Evolutionary conservation across 1,140 invertebrate genomes (phyloP).

Genomic region (Mizuhopecten yessoensis): DNA sequence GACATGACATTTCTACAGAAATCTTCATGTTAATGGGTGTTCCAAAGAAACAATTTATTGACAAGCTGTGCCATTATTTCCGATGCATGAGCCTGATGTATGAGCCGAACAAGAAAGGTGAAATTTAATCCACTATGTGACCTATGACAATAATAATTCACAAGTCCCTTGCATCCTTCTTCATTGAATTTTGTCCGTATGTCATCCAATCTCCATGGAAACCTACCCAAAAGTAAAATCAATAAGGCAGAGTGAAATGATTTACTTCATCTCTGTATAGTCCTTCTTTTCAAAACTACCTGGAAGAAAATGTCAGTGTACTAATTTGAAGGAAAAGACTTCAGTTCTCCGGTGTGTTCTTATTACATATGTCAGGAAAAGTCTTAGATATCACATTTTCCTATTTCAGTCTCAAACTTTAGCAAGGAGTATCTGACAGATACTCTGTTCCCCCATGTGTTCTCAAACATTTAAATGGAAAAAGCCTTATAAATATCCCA

Average conservation of each 20-base stretch:
- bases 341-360: neutral
- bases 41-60: neutral
- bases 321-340: neutral
- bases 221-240: constrained; percentile 9
- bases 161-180: neutral
- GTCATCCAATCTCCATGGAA: constrained; percentile 13
- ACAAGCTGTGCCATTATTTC: neutral
- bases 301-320: neutral
- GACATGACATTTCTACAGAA: neutral
- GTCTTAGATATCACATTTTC: too few species aligned
- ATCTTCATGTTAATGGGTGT: neutral
- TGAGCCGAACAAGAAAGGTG: neutral
- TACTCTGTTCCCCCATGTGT: neutral
- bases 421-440: too few species aligned
- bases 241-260: neutral
- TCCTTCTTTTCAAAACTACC: neutral
- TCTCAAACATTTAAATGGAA: neutral
- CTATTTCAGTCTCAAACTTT: too few species aligned
- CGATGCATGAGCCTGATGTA: neutral
- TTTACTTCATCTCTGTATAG: neutral
- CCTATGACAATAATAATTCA: constrained; percentile 27
- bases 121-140: neutral
- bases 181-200: neutral
- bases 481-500: too few species aligned
- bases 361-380: neutral